These are phyloP conservation scores for Sminthurides bifidus DNA, from an alignment of 1,140 invertebrate species.

Conservation along the genomic window DNA sequence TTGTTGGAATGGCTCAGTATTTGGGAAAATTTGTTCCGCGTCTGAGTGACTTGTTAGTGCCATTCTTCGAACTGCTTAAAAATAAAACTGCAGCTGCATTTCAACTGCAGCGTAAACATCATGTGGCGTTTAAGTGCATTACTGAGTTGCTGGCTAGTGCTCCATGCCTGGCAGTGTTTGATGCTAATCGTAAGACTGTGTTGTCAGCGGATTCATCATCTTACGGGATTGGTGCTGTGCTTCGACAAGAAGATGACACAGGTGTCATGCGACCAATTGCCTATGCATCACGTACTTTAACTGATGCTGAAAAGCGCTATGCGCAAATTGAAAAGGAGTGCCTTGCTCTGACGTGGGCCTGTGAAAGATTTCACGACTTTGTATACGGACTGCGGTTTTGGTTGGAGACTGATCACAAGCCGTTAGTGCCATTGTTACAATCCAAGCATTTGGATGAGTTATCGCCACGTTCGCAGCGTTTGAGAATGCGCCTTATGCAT, in stretches of 20 bases:
- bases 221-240: conserved; percentile 32
- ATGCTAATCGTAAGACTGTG: conserved; percentile 29
- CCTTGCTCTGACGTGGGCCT: conserved; percentile 32
- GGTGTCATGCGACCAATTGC: conserved; percentile 31
- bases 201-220: conserved; percentile 35
- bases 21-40: conserved; percentile 35
- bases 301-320: conserved; percentile 39
- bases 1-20: conserved; percentile 39
- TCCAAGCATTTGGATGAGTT: conserved; percentile 35
- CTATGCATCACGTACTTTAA: conserved; percentile 38
- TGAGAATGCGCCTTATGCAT: conserved; percentile 35
- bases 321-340: too few relatives aligned
- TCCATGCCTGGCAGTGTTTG: conserved; percentile 32
- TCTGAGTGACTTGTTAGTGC: conserved; percentile 29
- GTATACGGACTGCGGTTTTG: not conserved
- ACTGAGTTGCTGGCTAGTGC: conserved; percentile 30
- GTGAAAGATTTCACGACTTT: not conserved
- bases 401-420: conserved; percentile 36
- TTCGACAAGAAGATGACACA: not conserved
- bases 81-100: conserved; percentile 30
- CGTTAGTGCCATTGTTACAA: conserved; percentile 35
- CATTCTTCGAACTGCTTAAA: conserved; percentile 32
- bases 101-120: conserved; percentile 32
- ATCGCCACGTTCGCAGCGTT: conserved; percentile 36
- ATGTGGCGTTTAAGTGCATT: conserved; percentile 32